These are phyloP conservation scores for Callaeas wilsoni DNA, from an alignment of 2,113 vertebrate genomes.

Conservation along the genomic window DNA sequence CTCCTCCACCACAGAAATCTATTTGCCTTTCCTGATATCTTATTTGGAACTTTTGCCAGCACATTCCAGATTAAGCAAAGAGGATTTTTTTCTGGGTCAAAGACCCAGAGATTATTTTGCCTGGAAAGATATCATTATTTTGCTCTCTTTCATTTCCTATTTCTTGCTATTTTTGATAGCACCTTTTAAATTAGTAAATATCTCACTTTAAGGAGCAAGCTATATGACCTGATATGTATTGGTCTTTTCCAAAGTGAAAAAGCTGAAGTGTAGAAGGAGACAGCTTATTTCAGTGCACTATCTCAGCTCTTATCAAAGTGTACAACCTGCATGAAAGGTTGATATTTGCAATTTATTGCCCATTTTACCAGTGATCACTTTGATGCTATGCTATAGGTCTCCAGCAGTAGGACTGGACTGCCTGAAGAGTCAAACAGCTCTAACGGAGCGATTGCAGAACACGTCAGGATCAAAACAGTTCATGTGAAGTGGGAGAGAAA, in stretches of 20 bases:
- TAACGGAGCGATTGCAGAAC: not conserved
- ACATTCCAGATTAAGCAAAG: not conserved
- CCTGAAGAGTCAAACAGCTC: not conserved
- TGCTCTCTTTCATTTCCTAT: not conserved
- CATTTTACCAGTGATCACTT: not conserved
- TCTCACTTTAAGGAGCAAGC: conserved; percentile 1
- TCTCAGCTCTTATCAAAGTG: not conserved
- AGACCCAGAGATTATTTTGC: not conserved
- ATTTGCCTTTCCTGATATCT: not conserved
- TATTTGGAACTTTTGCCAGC: not conserved
- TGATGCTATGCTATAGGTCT: not conserved
- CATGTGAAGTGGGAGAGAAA: not conserved
- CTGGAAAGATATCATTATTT: not conserved
- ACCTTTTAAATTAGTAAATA: conserved; percentile 40
- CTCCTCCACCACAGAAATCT: not conserved
- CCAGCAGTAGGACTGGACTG: not conserved
- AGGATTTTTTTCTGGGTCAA: conserved; percentile 23
- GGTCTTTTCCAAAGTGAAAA: conserved; percentile 7
- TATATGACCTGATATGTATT: not conserved
- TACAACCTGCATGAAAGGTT: not conserved
- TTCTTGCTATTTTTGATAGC: not conserved
- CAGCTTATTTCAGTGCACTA: not conserved
- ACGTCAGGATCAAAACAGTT: not conserved
- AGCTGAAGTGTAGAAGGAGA: not conserved
- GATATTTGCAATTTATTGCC: conserved; percentile 10